phyloP scores from a whole-genome alignment of 2,888 invertebrate species.

The Adelognathus sp. region DNA sequence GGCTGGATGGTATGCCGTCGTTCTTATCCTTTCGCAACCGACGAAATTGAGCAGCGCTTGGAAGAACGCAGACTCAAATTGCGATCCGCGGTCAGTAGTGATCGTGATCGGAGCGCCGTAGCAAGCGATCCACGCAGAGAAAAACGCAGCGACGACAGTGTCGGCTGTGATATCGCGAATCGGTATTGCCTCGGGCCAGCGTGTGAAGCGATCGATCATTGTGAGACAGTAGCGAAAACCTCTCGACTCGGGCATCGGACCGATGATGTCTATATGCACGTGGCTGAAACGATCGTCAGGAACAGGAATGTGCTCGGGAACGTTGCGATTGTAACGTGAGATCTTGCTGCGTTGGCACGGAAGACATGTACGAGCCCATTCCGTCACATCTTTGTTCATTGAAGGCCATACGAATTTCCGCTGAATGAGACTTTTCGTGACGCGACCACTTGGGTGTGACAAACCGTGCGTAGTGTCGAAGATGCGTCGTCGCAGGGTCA shows the following conservation, averaged over 20 bases:
- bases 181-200: conserved; percentile 66
- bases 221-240: conserved; percentile 69
- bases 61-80: conserved; percentile 66
- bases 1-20: conserved; percentile 58
- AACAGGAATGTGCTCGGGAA: conserved; percentile 56
- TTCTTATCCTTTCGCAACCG: conserved; percentile 53
- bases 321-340: conserved; percentile 62
- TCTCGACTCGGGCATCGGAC: conserved; percentile 65
- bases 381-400: conserved; percentile 63
- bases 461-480: conserved; percentile 52
- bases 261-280: conserved; percentile 73
- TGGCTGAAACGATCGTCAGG: conserved; percentile 70
- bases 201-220: conserved; percentile 65
- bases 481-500: conserved; percentile 1
- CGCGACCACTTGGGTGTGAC: conserved; percentile 51
- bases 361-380: conserved; percentile 66
- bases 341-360: conserved; percentile 71
- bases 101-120: conserved; percentile 52
- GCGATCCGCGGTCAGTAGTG: conserved; percentile 69
- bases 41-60: conserved; percentile 50
- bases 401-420: conserved; percentile 64
- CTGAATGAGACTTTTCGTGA: conserved; percentile 48
- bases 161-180: conserved; percentile 53
- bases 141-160: conserved; percentile 8
- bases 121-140: conserved; percentile 13